These are phyloP conservation scores for Frankliniella fusca DNA, from an alignment of 2,888 invertebrate genomes.

Conservation along the genomic window DNA sequence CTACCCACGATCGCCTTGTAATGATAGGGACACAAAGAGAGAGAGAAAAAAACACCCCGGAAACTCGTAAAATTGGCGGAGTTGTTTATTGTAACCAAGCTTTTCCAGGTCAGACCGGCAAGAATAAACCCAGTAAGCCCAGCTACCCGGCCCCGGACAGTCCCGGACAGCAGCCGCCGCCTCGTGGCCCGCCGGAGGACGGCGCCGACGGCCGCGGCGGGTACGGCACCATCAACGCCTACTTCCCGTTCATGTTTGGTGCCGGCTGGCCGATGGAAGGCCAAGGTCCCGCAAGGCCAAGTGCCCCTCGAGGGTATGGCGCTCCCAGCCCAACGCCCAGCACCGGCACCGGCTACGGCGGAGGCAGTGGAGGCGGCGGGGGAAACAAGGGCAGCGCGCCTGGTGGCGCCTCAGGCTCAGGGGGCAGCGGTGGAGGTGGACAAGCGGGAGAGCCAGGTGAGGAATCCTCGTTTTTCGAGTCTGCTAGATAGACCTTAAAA, in stretches of 20 bases:
- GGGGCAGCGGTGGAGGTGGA: not conserved
- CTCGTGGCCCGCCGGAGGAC: not conserved
- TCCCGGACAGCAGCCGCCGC: not conserved
- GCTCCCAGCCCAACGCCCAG: not conserved
- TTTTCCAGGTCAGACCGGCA: not conserved
- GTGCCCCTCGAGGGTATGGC: slow-evolving; percentile 30
- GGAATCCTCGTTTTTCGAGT: not conserved
- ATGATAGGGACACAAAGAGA: no score
- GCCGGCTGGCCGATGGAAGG: slow-evolving; percentile 41
- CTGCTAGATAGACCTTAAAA: not conserved
- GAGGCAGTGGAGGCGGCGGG: not conserved
- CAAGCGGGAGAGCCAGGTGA: not conserved
- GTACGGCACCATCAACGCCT: slow-evolving; percentile 54
- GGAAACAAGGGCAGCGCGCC: not conserved
- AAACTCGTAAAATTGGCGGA: no score
- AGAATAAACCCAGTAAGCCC: not conserved
- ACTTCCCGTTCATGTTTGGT: slow-evolving; percentile 64
- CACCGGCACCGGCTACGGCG: not conserved
- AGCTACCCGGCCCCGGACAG: not conserved
- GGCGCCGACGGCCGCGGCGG: slow-evolving; percentile 41
- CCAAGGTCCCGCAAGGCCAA: not conserved
- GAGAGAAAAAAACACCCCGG: no score
- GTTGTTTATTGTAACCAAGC: not conserved
- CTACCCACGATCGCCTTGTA: not conserved
- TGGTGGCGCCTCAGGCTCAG: not conserved